Base-by-base conservation (phyloP, 2,888 invertebrate genomes). In the Flabesymbios commensalis region DNA sequence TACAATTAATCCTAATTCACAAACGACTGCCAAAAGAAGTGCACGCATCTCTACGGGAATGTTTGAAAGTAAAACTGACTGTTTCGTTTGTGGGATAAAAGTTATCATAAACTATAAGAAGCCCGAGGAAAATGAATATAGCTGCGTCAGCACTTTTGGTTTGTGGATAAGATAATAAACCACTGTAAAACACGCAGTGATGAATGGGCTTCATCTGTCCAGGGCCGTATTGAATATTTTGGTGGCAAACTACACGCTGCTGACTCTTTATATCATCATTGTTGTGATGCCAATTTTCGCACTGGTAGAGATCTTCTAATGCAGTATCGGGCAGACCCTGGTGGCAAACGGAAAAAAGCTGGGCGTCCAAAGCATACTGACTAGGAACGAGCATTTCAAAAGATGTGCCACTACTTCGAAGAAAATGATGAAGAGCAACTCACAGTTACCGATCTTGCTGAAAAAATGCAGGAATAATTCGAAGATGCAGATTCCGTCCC, bases 391-490 rank as follows among this genome's bases (percentile, higher is more conserved):
- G 49, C 29, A 49, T 49, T 49, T 29, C 28, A 26, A 10, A 49
- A 10, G 19, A 28, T 28, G 29, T 49, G 49, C 28, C 28, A 24
- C 7, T 28, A 49, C 19, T 19, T 49, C 10, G 49, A 49, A 19
- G 28, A 26, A 29, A 49, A 49, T 49, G 29, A 49, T 49, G 49
- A 49, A 29, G 49, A 49, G 19, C 49, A 49, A 29, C 7, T 22
- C 5, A 49, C 49, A 7, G 49, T 49, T 22, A 7, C 10, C 22
- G 7, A 28, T 19, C 29, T 49, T 49, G 5, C 28, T 7, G 29
- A 19, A 7, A 49, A 49, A 49, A 49, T 49, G 49, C 10, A 49
- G 19, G 26, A 49, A 10, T 49, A 7, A 5, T 10, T 28, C 29
- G 28, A 14, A 10, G 29, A 28, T 49, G 49, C 22, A 26, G 10